Evolutionary conservation across 1,140 invertebrate genomes (phyloP).

Genomic region (Pseudachorutes palmiensis): DNA sequence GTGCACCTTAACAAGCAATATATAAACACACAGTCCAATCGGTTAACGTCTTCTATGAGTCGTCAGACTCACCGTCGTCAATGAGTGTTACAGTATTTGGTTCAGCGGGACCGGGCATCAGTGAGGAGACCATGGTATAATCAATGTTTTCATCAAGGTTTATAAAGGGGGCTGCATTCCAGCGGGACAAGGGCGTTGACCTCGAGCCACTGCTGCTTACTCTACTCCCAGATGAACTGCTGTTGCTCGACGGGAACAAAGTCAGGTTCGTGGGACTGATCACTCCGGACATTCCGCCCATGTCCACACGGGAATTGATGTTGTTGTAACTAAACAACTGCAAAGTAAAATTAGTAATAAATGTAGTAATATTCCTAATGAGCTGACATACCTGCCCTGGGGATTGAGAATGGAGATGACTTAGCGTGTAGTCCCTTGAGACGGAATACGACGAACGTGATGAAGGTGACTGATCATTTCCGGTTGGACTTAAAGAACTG

Average conservation of each 20-base stretch:
- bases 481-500: conserved; percentile 39
- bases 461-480: conserved; percentile 30
- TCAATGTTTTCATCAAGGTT: conserved; percentile 76
- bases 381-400: conserved; percentile 32
- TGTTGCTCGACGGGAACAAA: conserved; percentile 69
- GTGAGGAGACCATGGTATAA: conserved; percentile 78
- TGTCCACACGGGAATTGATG: conserved; percentile 59
- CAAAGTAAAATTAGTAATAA: conserved; percentile 18
- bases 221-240: conserved; percentile 59
- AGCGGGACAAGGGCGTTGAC: conserved; percentile 59
- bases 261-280: conserved; percentile 84
- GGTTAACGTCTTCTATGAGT: not conserved
- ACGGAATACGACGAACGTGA: conserved; percentile 31
- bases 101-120: conserved; percentile 54
- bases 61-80: conserved; percentile 53
- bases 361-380: not conserved
- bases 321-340: conserved; percentile 84
- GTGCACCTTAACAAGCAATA: not conserved
- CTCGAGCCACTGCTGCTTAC: conserved; percentile 52
- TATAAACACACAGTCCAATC: not conserved
- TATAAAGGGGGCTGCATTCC: conserved; percentile 73
- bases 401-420: conserved; percentile 39
- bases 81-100: conserved; percentile 59
- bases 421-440: conserved; percentile 38
- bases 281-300: conserved; percentile 56